Evolutionary conservation across 2,113 vertebrate species (phyloP).

Genomic region (Syngnathoides biaculeatus): DNA sequence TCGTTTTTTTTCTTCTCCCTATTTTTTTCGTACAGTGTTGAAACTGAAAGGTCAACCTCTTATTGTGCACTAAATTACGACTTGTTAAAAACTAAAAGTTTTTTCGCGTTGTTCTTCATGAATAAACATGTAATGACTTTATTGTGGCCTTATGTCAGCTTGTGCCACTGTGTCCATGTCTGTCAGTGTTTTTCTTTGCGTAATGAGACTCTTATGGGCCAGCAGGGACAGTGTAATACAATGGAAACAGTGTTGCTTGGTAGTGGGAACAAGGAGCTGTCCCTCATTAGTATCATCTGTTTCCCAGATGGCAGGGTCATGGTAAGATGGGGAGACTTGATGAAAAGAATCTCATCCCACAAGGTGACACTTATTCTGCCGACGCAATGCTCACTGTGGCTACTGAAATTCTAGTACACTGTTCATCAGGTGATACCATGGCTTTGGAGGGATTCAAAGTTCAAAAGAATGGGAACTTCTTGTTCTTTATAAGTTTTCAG

Average conservation of each 20-base stretch:
- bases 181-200: slow-evolving; percentile 28
- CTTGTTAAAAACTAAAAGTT: slow-evolving; percentile 11
- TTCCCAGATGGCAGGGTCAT: slow-evolving; percentile 72
- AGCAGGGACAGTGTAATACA: slow-evolving; percentile 58
- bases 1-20: background rate
- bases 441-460: slow-evolving; percentile 59
- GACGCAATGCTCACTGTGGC: slow-evolving; percentile 19
- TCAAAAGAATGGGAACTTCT: slow-evolving; percentile 27
- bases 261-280: slow-evolving; percentile 63
- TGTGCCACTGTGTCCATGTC: slow-evolving; percentile 23
- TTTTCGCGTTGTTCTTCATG: background rate
- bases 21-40: background rate
- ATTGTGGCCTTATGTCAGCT: slow-evolving; percentile 3
- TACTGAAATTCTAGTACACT: slow-evolving; percentile 37
- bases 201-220: slow-evolving; percentile 40
- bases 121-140: slow-evolving; percentile 5
- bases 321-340: slow-evolving; percentile 58
- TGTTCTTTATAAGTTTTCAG: slow-evolving; percentile 30
- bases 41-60: slow-evolving; percentile 3
- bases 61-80: slow-evolving; percentile 8
- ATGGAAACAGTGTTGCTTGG: slow-evolving; percentile 59
- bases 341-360: slow-evolving; percentile 62
- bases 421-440: slow-evolving; percentile 56
- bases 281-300: slow-evolving; percentile 77
- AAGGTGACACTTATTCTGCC: slow-evolving; percentile 59